These are phyloP conservation scores for Balaenoptera acutorostrata DNA, from an alignment of 2,113 vertebrate genomes.

Conservation along the genomic window DNA sequence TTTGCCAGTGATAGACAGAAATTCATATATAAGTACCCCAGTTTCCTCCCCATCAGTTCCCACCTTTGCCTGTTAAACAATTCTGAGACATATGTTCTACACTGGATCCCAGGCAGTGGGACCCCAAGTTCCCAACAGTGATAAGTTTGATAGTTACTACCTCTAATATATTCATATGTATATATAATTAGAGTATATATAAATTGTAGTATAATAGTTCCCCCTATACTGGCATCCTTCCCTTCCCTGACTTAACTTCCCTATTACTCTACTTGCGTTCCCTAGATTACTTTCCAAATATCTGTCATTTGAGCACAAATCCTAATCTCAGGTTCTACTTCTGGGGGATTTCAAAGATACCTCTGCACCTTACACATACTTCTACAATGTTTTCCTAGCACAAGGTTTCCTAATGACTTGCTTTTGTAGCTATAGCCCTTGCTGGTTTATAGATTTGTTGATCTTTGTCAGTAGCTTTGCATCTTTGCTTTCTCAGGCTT, in stretches of 20 bases:
- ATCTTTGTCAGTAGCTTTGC: neutral
- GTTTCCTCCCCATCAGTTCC: neutral
- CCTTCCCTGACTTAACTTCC: neutral
- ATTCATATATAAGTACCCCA: neutral
- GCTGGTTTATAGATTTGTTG: neutral
- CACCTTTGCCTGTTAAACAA: neutral
- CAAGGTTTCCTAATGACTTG: neutral
- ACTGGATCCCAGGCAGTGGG: neutral
- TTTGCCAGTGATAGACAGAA: neutral
- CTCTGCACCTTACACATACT: neutral
- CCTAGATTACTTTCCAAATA: neutral
- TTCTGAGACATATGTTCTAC: neutral
- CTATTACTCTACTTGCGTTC: neutral
- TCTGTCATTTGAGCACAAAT: neutral
- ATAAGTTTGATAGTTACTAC: neutral
- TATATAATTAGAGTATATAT: neutral
- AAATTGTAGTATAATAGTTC: neutral
- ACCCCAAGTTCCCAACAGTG: neutral
- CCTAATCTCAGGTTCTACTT: neutral
- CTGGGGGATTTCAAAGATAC: neutral
- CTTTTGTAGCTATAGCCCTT: neutral
- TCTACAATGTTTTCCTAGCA: neutral
- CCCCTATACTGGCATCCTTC: neutral
- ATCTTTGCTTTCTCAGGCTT: neutral
- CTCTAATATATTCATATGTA: neutral